Evolutionary conservation across 2,888 invertebrate genomes (phyloP), one percentile per base, ranked within the genome.

Genomic region (Tachina fera): DNA sequence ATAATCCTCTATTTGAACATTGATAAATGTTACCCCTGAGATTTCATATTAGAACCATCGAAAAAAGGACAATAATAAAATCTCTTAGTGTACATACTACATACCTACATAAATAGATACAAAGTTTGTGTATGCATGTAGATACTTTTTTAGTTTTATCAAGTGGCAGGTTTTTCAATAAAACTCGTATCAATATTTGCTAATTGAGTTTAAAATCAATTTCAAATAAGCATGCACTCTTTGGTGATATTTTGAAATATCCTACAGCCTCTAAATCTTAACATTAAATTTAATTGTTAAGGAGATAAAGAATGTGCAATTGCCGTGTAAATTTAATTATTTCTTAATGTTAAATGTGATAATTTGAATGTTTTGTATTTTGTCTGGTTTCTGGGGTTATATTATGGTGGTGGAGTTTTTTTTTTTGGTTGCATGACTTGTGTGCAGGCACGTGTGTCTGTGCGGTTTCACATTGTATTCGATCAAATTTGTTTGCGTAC

Each of bases 151-250:
- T 22, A 63, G 65, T 74, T 61, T 61, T 74, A 76, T 49, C 47
- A 63, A 71, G 56, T n/a, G 56, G 31, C 19, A n/a, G 43, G 14
- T 53, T 56, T 19, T 45, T 14, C n/a, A n/a, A 47, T 39, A 53
- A 49, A 67, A 10, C 67, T 19, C 65, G 31, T 16, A 9, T 0
- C 43, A 45, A 75, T 71, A 85, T 90, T 89, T 90, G 89, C 90
- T 92, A 92, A 92, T 92, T 92, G 92, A 92, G 92, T 92, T 92
- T 92, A 92, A 92, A 92, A 92, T 92, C 92, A 91, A 92, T 92
- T 92, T 91, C 90, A 61, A 83, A 68, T 49, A 89, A 88, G 58
- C 70, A 85, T 88, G 63, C 70, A 85, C 79, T 86, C 80, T 68
- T 76, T 76, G 49, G n/a, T n/a, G 49, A 51, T 19, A 61, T 41